A percentile compares a stretch with the other conserved stretches of the same genome.
Conservation (phyloP, 2,113 vertebrate genomes). For the cattle (Bos taurus) region DNA sequence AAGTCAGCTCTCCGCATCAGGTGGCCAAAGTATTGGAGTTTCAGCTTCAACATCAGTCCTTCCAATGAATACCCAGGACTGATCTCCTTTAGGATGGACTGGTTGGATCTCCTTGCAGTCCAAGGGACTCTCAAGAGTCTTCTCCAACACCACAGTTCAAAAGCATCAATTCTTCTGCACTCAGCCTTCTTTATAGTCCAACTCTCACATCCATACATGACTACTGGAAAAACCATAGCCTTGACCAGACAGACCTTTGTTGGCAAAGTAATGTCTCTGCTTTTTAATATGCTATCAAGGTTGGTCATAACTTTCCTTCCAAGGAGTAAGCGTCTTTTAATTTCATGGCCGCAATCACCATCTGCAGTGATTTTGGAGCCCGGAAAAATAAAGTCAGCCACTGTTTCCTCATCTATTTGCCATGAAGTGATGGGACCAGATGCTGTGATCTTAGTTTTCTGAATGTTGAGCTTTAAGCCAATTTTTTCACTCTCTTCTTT, state of each 20-base stretch:
- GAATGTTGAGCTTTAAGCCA: not conserved
- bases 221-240: not conserved
- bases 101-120: not conserved
- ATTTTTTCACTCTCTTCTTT: not conserved
- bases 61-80: not conserved
- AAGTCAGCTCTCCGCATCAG: not conserved
- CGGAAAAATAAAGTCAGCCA: not conserved
- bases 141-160: not conserved
- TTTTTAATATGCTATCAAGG: not conserved
- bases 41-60: not conserved
- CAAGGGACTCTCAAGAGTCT: not conserved
- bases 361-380: not conserved
- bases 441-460: not conserved
- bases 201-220: not conserved
- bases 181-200: not conserved
- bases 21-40: not conserved
- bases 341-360: not conserved
- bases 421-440: not conserved
- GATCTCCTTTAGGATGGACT: not conserved
- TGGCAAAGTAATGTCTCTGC: not conserved
- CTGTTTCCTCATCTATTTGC: not conserved
- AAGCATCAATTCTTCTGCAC: not conserved
- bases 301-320: not conserved
- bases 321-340: not conserved
- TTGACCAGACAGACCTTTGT: not conserved